Evolutionary conservation across 2,113 vertebrate species (phyloP).

Genomic region (Pungitius pungitius): DNA sequence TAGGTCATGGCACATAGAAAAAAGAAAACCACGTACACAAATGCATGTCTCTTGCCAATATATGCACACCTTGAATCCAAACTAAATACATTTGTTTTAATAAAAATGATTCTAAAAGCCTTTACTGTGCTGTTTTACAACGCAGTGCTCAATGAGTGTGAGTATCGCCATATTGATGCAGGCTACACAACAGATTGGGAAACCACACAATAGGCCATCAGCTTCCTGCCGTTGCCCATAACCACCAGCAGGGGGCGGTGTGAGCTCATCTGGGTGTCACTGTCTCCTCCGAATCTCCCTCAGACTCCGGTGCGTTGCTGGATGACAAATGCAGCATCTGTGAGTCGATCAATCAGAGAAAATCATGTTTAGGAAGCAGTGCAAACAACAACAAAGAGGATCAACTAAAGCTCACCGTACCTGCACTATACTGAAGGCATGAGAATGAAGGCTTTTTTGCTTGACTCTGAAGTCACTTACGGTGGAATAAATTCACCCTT

Average conservation of each 20-base stretch:
- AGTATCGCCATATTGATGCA: background rate
- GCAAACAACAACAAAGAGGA: background rate
- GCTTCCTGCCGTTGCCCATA: background rate
- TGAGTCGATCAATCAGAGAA: conserved; percentile 2
- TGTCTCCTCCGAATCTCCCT: conserved; percentile 26
- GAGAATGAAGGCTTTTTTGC: background rate
- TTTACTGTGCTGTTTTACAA: background rate
- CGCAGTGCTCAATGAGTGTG: background rate
- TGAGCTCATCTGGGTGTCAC: background rate
- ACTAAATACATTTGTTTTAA: too few species aligned
- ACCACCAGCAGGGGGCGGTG: conserved; percentile 44
- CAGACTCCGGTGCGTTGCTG: conserved; percentile 20
- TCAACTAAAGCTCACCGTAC: background rate
- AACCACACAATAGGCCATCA: background rate
- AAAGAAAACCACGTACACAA: background rate
- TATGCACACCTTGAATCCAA: background rate
- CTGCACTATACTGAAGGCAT: background rate
- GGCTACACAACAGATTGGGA: background rate
- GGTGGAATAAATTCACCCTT: background rate
- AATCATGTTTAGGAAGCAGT: conserved; percentile 3
- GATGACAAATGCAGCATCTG: conserved; percentile 30
- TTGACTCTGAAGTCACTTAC: background rate
- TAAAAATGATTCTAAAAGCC: background rate
- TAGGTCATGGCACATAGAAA: background rate
- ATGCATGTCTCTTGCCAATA: background rate